Base-by-base conservation (phyloP, 2,797 vertebrate genomes). In the Rhabdophis nuchalis region DNA sequence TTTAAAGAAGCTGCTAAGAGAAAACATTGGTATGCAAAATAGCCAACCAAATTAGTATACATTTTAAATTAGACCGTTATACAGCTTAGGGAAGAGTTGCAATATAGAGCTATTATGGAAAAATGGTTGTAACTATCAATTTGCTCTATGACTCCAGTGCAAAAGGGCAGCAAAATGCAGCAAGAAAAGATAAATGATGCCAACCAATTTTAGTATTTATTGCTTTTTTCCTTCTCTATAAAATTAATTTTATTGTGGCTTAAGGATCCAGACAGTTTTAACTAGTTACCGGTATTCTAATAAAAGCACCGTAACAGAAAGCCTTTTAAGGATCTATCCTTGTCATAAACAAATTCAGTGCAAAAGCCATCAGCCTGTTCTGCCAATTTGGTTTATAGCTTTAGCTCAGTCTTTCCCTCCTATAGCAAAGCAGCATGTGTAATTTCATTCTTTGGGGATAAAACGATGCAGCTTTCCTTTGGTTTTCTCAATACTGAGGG, bases 51-150 rank as follows among this genome's bases (percentile, higher is more conserved):
- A 61, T 0, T 92, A 86, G 89, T 54, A 88, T 86, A 2, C 0
- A 0, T 82, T 0, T 9, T 54, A 1, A 3, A 58, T 85, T 85
- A 92, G 52, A 6, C 86, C 50, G 86, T 88, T 85, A 86, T 95
- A 90, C 58, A 88, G 90, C 20, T 23, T 32, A 88, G 36, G 88
- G 89, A 93, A 93, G 94, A 95, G 86, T 93, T 96, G 94, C 72
- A 50, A 91, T 1, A 0, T 88, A 16, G 91, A 93, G 36, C 93
- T 95, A 23, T 1, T 4, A 87, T 72, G 53, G 93, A 93, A 94
- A 93, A 93, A 57, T 87, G 90, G 94, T 95, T 72, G 89, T 90
- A 89, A 92, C 91, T 94, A 93, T 94, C 93, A 93, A 90, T 89
- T 88, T 90, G 13, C 0, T 0, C 68, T 93, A 93, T 95, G 93